Evolutionary conservation across 2,888 invertebrate genomes (phyloP).

Genomic region (Euplagia quadripunctaria): DNA sequence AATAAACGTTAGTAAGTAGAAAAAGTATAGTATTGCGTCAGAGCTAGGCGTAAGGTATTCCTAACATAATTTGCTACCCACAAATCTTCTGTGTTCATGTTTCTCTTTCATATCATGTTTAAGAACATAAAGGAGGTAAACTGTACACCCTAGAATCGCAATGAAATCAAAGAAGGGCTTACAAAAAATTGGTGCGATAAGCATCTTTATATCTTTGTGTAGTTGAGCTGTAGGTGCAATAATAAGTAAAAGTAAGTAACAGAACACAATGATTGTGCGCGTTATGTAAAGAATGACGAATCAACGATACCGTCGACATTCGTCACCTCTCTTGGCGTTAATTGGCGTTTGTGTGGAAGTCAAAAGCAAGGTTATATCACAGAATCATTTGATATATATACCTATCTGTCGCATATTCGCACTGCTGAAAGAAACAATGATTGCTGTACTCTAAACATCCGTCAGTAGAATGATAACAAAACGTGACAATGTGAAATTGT

Average conservation of each 20-base stretch:
- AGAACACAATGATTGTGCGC: constrained; percentile 4
- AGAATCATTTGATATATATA: constrained; percentile 25
- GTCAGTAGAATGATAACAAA: constrained; percentile 27
- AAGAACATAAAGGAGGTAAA: background rate
- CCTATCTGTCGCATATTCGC: constrained; percentile 48
- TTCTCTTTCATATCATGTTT: too few species aligned
- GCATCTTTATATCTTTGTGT: background rate
- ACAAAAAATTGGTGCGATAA: background rate
- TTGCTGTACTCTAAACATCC: constrained; percentile 58
- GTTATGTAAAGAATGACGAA: constrained; percentile 25
- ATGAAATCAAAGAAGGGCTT: too few species aligned
- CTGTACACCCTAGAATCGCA: too few species aligned
- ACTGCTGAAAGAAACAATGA: constrained; percentile 60
- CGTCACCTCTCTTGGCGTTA: constrained; percentile 21
- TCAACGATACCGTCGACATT: constrained; percentile 12
- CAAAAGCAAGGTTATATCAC: constrained; percentile 38
- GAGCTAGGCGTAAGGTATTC: too few species aligned
- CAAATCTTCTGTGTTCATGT: too few species aligned
- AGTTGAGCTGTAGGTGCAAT: background rate
- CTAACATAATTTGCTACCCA: too few species aligned
- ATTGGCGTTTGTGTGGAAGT: constrained; percentile 20
- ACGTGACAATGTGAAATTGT: constrained; percentile 11
- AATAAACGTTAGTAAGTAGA: too few species aligned
- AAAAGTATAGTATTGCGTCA: too few species aligned
- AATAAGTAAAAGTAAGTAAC: constrained; percentile 20